Percentiles rank a stretch among this genome's conserved stretches.
Evolutionary conservation across 2,888 invertebrate species (phyloP).

Genomic region (Mythimna ferrago): DNA sequence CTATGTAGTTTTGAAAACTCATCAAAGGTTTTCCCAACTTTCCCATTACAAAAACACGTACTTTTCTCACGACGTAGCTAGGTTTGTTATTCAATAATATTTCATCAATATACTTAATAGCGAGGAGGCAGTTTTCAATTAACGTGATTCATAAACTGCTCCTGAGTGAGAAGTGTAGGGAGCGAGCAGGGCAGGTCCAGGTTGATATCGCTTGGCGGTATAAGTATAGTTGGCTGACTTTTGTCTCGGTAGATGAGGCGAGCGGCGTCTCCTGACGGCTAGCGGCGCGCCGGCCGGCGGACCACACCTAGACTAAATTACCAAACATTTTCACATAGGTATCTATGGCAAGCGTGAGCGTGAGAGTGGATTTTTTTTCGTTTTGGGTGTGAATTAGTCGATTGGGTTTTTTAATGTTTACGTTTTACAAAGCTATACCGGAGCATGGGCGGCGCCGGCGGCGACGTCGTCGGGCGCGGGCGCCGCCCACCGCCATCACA

Average conservation of each 20-base stretch:
- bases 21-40: conserved; percentile 8
- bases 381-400: conserved; percentile 91
- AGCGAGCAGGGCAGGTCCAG: conserved; percentile 54
- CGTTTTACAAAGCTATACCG: conserved; percentile 88
- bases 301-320: conserved; percentile 89
- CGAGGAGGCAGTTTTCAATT: conserved; percentile 14
- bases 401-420: conserved; percentile 91
- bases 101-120: conserved; percentile 1
- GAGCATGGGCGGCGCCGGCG: conserved; percentile 87
- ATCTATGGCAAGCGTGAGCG: conserved; percentile 91
- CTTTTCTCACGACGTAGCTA: conserved; percentile 19
- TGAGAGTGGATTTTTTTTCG: conserved; percentile 91
- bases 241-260: conserved; percentile 91
- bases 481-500: conserved; percentile 87
- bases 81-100: conserved; percentile 15
- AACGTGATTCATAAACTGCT: conserved; percentile 17
- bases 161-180: conserved; percentile 37
- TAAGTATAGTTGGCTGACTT: conserved; percentile 81
- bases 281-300: conserved; percentile 88
- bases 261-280: conserved; percentile 86
- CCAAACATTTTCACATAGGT: conserved; percentile 91
- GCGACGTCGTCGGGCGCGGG: conserved; percentile 73
- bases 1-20: conserved; percentile 8
- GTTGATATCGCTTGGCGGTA: conserved; percentile 61
- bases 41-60: conserved; percentile 50